Evolutionary conservation across 2,888 invertebrate species (phyloP), one percentile per base, ranked within the genome.

Genomic region (Acrobasis repandana): DNA sequence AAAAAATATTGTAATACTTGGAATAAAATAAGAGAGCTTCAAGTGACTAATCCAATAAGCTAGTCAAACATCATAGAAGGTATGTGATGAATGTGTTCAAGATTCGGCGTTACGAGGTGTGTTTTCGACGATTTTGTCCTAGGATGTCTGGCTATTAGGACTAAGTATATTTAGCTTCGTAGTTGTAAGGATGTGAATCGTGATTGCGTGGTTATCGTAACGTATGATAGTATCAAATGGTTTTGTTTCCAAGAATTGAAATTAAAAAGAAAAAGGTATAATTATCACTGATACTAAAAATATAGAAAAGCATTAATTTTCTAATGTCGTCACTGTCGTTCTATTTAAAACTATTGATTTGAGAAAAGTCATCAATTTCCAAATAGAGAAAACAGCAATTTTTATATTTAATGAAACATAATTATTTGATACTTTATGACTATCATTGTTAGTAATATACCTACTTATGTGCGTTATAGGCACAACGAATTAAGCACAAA

Each of bases 401-500:
- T 66, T 64, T 43, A 58, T 61, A 63, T 20, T 49, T 66, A 61
- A 63, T 65, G 62, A 70, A 65, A 58, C 49, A 38, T 34, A 70
- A 69, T 73, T 75, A 73, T 80, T 76, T 77, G 77, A 77, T 78
- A 77, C 69, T 69, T 65, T 68, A 67, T 65, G 65, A 66, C 64
- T 70, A 73, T 72, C 62, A 72, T 74, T 72, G 69, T 68, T 71
- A 72, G 70, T 64, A 67, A 66, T 62, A 18, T 20, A 52, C 52
- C 49, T 73, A 69, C 65, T 64, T 69, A 73, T 65, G 83, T 82
- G 87, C 83, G 71, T 68, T 70, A 70, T 63, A 69, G 70, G 83
- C 83, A 79, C 83, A 85, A 84, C 83, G 83, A 87, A 85, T 76
- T 72, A 76, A 78, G 79, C 80, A 85, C 86, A 83, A 85, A 72